Percentiles rank a stretch among this genome's conserved stretches.
Conservation (phyloP, 1,140 invertebrate genomes). For the Temnothorax nylanderi region DNA sequence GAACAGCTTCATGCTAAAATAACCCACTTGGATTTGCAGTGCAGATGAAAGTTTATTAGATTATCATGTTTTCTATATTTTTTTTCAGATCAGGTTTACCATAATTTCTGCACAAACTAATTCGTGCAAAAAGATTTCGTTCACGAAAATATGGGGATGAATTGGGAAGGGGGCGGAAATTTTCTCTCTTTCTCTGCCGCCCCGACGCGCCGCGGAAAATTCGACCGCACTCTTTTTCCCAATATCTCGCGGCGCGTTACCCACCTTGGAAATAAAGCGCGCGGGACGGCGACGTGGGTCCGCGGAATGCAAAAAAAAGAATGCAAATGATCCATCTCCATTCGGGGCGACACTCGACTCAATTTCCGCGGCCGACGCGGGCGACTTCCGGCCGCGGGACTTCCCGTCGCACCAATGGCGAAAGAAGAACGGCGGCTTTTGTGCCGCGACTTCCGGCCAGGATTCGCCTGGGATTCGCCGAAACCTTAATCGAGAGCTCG, state of each 20-base stretch:
- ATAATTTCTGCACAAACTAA: background rate
- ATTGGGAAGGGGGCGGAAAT: too few relatives aligned
- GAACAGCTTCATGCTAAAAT: too few relatives aligned
- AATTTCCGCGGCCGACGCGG: slow-evolving; percentile 36
- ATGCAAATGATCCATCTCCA: slow-evolving; percentile 56
- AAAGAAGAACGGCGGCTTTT: slow-evolving; percentile 64
- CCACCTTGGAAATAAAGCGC: background rate
- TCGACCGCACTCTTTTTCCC: background rate
- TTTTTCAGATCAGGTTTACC: background rate
- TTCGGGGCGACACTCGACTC: slow-evolving; percentile 30
- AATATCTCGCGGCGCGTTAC: background rate
- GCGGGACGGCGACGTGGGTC: background rate
- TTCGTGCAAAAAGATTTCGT: background rate
- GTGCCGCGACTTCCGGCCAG: slow-evolving; percentile 54
- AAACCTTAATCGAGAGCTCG: slow-evolving; percentile 65
- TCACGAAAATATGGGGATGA: background rate
- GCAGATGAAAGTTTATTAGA: background rate
- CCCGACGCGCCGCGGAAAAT: background rate
- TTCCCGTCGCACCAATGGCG: slow-evolving; percentile 31
- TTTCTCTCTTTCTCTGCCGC: too few relatives aligned
- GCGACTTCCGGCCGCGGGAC: background rate
- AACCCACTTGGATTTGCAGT: too few relatives aligned
- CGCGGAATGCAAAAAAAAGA: slow-evolving; percentile 33
- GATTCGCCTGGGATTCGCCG: slow-evolving; percentile 9
- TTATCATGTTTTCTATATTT: background rate